A percentile compares a stretch with the other conserved stretches of the same genome.
phyloP scores from a whole-genome alignment of 2,113 vertebrate genomes.

The Heptranchias perlo region DNA sequence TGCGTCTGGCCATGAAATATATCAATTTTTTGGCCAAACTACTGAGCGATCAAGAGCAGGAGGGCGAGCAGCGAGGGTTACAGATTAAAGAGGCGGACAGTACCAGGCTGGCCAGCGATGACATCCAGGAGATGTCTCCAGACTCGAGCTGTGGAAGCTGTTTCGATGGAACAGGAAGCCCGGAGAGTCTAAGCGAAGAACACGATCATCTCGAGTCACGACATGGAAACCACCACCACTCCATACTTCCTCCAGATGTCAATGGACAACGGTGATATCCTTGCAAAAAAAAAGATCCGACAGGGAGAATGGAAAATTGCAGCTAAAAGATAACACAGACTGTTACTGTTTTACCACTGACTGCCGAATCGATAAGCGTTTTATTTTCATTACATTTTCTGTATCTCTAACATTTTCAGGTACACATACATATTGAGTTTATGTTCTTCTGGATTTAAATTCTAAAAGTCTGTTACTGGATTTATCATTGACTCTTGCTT shows the following conservation, averaged over 20 bases:
- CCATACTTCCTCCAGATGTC: constrained; percentile 73
- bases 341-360: not conserved
- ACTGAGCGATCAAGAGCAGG: constrained; percentile 83
- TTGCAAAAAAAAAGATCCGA: not conserved
- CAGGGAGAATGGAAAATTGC: constrained; percentile 20
- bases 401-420: constrained; percentile 33
- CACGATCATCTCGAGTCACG: constrained; percentile 63
- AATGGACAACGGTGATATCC: constrained; percentile 71
- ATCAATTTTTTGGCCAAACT: constrained; percentile 94
- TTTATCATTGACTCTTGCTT: not conserved
- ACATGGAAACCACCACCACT: constrained; percentile 67
- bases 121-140: constrained; percentile 83
- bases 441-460: not conserved
- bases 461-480: not conserved
- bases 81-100: not conserved
- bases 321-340: constrained; percentile 18
- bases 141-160: constrained; percentile 88
- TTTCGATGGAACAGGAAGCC: constrained; percentile 81
- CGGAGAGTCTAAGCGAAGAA: constrained; percentile 84
- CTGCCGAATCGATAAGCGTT: not conserved
- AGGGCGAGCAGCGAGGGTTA: constrained; percentile 57
- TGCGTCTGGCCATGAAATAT: constrained; percentile 93
- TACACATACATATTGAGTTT: not conserved
- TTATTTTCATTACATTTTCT: not conserved
- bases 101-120: constrained; percentile 68